Evolutionary conservation across 30 jellyfish, hydroid and myxozoan species (phyloP), one percentile per base, ranked within the genome.

Genomic region (Hydra vulgaris): DNA sequence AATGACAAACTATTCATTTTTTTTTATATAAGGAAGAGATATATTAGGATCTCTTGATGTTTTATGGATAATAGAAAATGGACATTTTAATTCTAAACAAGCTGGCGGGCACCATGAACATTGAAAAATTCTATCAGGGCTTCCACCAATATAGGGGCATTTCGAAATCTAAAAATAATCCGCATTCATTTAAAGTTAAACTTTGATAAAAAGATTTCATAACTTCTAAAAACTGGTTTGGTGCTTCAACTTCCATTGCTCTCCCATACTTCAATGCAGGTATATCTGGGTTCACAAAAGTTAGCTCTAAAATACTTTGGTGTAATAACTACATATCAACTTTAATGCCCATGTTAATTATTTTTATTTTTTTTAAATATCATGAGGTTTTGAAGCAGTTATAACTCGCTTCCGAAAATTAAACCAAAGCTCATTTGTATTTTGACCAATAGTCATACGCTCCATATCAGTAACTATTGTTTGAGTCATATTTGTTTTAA

Each of bases 261-360:
- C 91, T 56, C 7, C 92, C 91, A 80, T 86, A 86, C 23, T 72
- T 73, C 77, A 79, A 71, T 24, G 95, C 87, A 27, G 87, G 95
- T 69, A 80, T 7, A 54, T 79, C 81, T 17, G 95, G 95, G 86
- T 80, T 74, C 17, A 77, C 27, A 1, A 69, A 53, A 53, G n/a
- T n/a, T n/a, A n/a, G n/a, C n/a, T n/a, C n/a, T n/a, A n/a, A n/a
- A n/a, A n/a, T n/a, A n/a, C n/a, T 54, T 79, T 80, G 72, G 76
- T 25, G 18, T 54, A 54, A 54, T 68, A 81, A 27, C 23, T 55
- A 71, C 88, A 85, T 27, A 56, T 0, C n/a, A n/a, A 40, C 81
- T 23, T 69, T 24, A 17, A 23, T 26, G 21, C 67, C 25, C 71
- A 18, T 15, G 17, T 71, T 21, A 71, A 21, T 71, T 16, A 15